Base-by-base conservation (phyloP, 2,113 vertebrate species). In the Cynocephalus volans region DNA sequence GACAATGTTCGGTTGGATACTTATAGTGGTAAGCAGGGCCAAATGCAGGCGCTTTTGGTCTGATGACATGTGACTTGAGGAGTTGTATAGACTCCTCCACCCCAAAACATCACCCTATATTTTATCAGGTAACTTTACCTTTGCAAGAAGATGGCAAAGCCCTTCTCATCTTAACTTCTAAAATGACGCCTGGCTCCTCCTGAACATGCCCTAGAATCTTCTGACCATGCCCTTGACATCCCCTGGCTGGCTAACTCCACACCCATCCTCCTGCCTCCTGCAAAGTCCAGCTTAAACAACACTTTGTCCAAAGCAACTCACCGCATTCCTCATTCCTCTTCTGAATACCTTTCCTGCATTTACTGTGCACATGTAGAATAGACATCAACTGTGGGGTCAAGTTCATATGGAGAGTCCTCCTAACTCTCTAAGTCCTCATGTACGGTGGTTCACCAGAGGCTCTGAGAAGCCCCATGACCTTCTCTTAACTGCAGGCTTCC, bases 181-280 rank as follows among this genome's bases (percentile, higher is more conserved):
- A 21, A 56, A 8, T 1, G 6, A 64, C 11, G 24, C 56, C 60
- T 45, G 23, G 2, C 2, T 5, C 60, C 17, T 76, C 65, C 26
- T 62, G 36, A 8, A 23, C 14, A 4, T 5, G 21, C 9, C 11
- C 2, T 1, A 15, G 15, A 18, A n/a, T n/a, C 60, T 86, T n/a
- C 58, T 0, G 0, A 45, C 26, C 9, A 8, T 21, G 31, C 17
- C 15, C 0, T 1, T 28, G 24, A 21, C 31, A 23, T 23, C 17
- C 48, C 9, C 8, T 2, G 19, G 45, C 64, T 13, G 54, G 24
- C 26, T 4, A 56, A 70, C 21, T 67, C 33, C 0, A 0, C n/a
- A 11, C 6, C 3, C 0, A 18, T 45, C 28, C 31, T 77, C 12
- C 12, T 8, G 1, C 6, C 50, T 45, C 65, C 81, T 84, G 69